These are phyloP conservation scores for Cryptomyrus ogoouensis DNA, from an alignment of 2,113 vertebrate species.

Conservation along the genomic window DNA sequence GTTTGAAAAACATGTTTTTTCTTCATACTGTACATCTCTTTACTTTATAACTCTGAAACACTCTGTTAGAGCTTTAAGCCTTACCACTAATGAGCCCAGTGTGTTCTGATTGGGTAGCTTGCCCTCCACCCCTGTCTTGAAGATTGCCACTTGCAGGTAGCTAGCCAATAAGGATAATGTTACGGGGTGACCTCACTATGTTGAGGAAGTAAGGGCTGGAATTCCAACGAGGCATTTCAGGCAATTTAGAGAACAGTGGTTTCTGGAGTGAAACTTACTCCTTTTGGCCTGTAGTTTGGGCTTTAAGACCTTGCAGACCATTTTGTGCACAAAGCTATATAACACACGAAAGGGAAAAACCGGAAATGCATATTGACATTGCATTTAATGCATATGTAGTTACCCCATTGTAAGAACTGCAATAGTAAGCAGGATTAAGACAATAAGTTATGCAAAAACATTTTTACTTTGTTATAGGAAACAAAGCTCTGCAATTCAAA, in stretches of 20 bases:
- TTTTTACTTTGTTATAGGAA: not conserved
- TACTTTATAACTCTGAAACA: not conserved
- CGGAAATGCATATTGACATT: not conserved
- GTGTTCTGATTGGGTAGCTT: not conserved
- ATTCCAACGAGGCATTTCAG: not conserved
- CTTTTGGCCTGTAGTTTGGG: not conserved
- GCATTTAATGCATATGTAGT: not conserved
- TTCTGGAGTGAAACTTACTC: not conserved
- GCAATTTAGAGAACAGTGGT: not conserved
- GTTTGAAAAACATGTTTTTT: not conserved
- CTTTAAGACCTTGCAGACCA: not conserved
- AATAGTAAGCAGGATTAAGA: not conserved
- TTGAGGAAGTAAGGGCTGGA: not conserved
- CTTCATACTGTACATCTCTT: not conserved
- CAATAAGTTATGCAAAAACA: not conserved
- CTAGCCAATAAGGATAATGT: not conserved
- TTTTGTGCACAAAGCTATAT: not conserved
- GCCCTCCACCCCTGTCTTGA: not conserved
- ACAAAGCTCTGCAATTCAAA: not conserved
- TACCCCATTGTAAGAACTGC: not conserved
- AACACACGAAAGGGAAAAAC: not conserved
- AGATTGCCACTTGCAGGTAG: not conserved
- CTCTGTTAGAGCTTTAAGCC: not conserved
- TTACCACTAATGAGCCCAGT: not conserved
- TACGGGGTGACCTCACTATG: not conserved